Evolutionary conservation across 1,140 invertebrate genomes (phyloP), one percentile per base, ranked within the genome.

Genomic region (Drosophila sp.): DNA sequence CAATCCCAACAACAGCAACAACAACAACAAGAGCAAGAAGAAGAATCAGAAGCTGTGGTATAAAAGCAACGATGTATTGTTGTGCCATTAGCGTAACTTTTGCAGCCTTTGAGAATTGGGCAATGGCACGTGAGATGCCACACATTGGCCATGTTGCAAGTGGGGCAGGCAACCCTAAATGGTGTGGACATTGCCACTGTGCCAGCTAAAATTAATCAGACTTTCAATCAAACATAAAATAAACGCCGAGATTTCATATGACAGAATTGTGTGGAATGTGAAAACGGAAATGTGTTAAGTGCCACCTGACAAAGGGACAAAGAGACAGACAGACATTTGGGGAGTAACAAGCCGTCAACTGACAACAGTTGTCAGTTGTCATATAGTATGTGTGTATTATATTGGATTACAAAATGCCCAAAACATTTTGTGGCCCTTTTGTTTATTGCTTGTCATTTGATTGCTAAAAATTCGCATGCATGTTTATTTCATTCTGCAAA

Each of bases 191-290:
- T 41, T 36, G 41, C 25, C 50, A 21, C 48, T 29, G 25, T 70
- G 71, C 18, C 71, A 50, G 67, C 62, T 48, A 58, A 74, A 84
- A 80, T 86, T 86, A 84, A 84, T 84, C 80, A 84, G 76, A 84
- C 81, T 74, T 86, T 84, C 73, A 80, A 86, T 84, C 81, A 86
- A 80, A 86, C 74, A 73, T 74, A 74, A 80, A 80, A 84, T 81
- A 86, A 86, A 75, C 61, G 78, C 78, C 32, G 65, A 75, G 78
- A 86, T 81, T 81, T 78, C 69, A 72, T 34, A 53, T 57, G 81
- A 80, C 73, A 72, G 41, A 18, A 5, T 29, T 27, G 45, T 34
- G 29, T 32, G 32, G 54, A 59, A 40, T 36, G 53, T n/a, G 40
- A 40, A 29, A 71, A 71, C 45, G 63, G 66, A 74, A 70, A 64